A percentile compares a stretch with the other conserved stretches of the same genome.
These are phyloP conservation scores for Martes flavigula DNA, from an alignment of 2,797 vertebrate genomes.

Conservation along the genomic window DNA sequence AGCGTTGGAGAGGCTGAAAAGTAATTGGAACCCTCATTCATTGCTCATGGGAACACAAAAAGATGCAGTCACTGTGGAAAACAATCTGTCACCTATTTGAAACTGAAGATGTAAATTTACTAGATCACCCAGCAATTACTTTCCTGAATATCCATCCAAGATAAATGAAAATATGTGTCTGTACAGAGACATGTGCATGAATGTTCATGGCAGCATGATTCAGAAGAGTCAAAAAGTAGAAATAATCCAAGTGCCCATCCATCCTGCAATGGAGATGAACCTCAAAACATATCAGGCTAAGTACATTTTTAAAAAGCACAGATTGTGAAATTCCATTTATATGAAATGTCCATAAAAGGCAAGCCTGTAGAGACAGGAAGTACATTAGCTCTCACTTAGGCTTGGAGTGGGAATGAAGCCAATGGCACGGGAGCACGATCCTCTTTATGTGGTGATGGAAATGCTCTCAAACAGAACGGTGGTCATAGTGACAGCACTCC, in stretches of 20 bases:
- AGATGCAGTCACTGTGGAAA: background rate
- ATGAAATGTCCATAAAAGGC: background rate
- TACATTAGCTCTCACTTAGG: background rate
- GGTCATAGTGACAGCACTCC: background rate
- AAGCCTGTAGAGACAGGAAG: background rate
- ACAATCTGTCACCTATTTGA: background rate
- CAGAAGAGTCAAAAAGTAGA: background rate
- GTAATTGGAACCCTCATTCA: background rate
- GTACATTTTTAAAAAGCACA: background rate
- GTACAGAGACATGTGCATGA: background rate
- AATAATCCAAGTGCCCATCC: background rate
- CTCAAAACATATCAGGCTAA: background rate
- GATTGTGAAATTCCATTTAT: background rate
- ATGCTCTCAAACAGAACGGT: background rate
- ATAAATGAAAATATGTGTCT: background rate
- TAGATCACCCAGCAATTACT: background rate
- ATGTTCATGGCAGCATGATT: background rate
- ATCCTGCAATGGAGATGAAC: background rate
- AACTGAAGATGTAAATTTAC: background rate
- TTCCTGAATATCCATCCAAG: background rate
- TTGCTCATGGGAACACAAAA: background rate
- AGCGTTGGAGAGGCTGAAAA: background rate
- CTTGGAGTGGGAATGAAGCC: background rate
- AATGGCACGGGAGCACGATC: rapidly evolving
- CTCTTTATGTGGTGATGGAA: background rate